Evolutionary conservation across 2,113 vertebrate genomes (phyloP), one percentile per base, ranked within the genome.

Genomic region (Climacteris rufus): DNA sequence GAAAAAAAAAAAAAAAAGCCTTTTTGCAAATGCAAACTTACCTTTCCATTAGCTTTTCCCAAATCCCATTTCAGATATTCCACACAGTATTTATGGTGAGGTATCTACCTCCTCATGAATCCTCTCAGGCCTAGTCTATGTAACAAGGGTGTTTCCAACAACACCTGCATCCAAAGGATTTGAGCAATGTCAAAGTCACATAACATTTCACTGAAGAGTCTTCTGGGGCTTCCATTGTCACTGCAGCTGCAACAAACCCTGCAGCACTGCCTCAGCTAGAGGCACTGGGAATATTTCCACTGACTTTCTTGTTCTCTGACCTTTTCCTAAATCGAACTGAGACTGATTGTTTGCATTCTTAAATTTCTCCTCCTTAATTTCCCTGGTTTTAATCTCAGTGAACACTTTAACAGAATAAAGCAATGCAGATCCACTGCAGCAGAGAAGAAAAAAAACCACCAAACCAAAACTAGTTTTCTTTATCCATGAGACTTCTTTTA

Each of bases 21-120:
- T 22, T 80, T 88, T 44, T 54, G 42, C 30, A 80, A 27, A n/a
- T 4, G 11, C 21, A 37, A 83, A 77, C 15, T 72, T 66, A 47
- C 13, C 31, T 22, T 69, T 56, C 56, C 8, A 8, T 44, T 72
- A 56, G 47, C 19, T 71, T 87, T 83, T 39, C 39, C 69, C 23
- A 88, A 88, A 86, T 69, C 44, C 3, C 35, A 35, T 54, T 92
- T 80, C 59, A 85, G 42, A 23, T 61, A 86, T 20, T 96, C 63
- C 47, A 74, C 19, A 23, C n/a, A 63, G 19, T 66, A 79, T 86
- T 70, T 77, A 31, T 14, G 22, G 4, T 50, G 9, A 79, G 22
- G 25, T 45, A 71, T 39, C 53, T 57, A 53, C 28, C 33, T 60
- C 52, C n/a, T 59, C 40, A 20, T 11, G 28, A 78, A 87, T 85